A percentile compares a stretch with the other conserved stretches of the same genome.
phyloP scores from a whole-genome alignment of 2,113 vertebrate genomes.

The Strix aluco region DNA sequence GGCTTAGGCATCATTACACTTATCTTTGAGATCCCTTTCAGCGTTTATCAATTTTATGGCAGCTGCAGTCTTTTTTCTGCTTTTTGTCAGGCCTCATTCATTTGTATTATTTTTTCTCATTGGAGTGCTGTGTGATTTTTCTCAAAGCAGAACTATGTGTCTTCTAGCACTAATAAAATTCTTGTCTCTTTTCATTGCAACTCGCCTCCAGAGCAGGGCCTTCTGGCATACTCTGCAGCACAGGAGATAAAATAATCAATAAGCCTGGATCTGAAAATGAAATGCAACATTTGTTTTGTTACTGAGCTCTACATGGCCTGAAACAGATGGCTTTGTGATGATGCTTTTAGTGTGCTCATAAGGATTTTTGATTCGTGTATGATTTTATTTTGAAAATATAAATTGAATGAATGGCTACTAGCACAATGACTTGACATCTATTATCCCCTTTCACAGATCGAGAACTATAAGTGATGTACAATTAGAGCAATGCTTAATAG shows the following conservation, averaged over 20 bases:
- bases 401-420: constrained; percentile 10
- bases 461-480: neutral
- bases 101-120: constrained; percentile 59
- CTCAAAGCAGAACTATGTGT: constrained; percentile 18
- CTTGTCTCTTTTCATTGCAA: constrained; percentile 66
- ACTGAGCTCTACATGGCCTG: neutral
- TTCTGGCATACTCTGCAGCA: constrained; percentile 42
- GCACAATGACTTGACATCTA: neutral
- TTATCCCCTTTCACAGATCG: constrained; percentile 18
- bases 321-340: constrained; percentile 38
- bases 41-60: constrained; percentile 40
- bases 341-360: neutral
- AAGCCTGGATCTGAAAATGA: constrained; percentile 62
- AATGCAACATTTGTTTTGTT: constrained; percentile 64
- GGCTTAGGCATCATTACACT: constrained; percentile 44
- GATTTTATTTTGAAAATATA: constrained; percentile 30
- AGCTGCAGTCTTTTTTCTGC: constrained; percentile 13
- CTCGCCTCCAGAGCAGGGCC: constrained; percentile 46
- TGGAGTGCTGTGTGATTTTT: constrained; percentile 60
- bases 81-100: constrained; percentile 59
- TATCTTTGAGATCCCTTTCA: constrained; percentile 57
- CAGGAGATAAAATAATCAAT: constrained; percentile 73
- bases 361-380: neutral
- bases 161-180: constrained; percentile 71
- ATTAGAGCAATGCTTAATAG: constrained; percentile 3